Percentiles rank a stretch among this genome's conserved stretches.
phyloP scores from a whole-genome alignment of 2,888 invertebrate species.

The Norana najaformis region DNA sequence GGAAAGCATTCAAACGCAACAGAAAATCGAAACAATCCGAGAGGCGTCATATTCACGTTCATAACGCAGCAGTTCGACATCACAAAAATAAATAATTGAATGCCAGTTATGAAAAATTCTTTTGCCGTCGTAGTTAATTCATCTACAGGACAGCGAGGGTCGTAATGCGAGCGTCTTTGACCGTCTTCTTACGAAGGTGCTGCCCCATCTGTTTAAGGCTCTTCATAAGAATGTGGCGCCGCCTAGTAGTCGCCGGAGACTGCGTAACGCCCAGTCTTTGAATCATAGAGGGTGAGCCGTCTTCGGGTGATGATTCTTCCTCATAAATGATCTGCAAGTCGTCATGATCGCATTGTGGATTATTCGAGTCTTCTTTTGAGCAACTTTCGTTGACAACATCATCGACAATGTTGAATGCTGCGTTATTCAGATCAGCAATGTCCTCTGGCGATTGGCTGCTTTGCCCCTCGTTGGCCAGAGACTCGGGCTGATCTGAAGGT shows the following conservation, averaged over 20 bases:
- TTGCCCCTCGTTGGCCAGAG: neutral
- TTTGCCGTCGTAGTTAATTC: neutral
- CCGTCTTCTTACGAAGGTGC: neutral
- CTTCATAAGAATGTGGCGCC: slow-evolving; percentile 14
- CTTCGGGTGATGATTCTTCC: neutral
- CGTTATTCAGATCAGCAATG: neutral
- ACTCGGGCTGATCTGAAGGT: neutral
- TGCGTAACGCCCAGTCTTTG: neutral
- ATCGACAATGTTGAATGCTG: neutral
- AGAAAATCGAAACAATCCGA: neutral
- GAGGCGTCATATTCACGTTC: neutral
- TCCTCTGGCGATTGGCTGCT: neutral
- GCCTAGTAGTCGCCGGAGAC: slow-evolving; percentile 10
- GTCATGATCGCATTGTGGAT: neutral
- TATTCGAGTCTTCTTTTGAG: neutral
- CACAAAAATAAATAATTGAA: neutral
- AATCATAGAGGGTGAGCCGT: too few species aligned
- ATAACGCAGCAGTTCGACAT: neutral
- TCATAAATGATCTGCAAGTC: neutral
- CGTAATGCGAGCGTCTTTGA: neutral
- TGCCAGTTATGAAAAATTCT: too few species aligned
- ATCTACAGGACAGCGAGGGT: slow-evolving; percentile 15
- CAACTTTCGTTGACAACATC: neutral
- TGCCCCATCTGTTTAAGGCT: slow-evolving; percentile 19
- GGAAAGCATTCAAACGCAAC: neutral